These are phyloP conservation scores for Goniozus legneri DNA, from an alignment of 1,140 invertebrate species.

Conservation along the genomic window DNA sequence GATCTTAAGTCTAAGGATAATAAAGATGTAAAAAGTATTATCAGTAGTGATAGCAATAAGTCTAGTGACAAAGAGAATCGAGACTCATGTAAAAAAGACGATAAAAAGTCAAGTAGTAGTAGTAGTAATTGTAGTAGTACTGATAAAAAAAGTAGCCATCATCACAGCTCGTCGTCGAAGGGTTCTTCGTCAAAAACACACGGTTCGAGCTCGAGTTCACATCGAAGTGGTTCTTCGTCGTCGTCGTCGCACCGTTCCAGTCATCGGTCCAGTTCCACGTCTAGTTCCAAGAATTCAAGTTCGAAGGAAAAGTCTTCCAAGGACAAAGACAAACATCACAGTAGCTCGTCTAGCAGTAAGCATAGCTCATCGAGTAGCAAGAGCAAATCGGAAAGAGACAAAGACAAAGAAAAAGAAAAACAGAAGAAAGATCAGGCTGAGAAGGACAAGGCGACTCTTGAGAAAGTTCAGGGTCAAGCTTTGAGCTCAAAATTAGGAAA, in stretches of 20 bases:
- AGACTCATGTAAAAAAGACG: conserved; percentile 43
- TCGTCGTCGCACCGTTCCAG: conserved; percentile 37
- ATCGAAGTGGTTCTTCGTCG: conserved; percentile 47
- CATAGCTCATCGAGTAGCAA: conserved; percentile 41
- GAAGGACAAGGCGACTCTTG: conserved; percentile 65
- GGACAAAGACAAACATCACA: conserved; percentile 47
- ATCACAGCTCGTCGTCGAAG: conserved; percentile 54
- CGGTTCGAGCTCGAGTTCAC: conserved; percentile 33
- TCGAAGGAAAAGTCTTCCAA: conserved; percentile 47
- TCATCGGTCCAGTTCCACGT: conserved; percentile 35
- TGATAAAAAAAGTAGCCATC: conserved; percentile 52
- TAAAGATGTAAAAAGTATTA: conserved; percentile 29
- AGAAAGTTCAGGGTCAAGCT: conserved; percentile 63
- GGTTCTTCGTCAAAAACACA: conserved; percentile 50
- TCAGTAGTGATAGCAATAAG: conserved; percentile 35
- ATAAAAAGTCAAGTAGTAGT: conserved; percentile 39
- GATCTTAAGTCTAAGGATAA: conserved; percentile 38
- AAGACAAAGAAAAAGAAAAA: conserved; percentile 52
- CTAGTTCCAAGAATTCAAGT: conserved; percentile 31
- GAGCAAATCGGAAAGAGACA: conserved; percentile 49
- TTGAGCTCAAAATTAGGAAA: conserved; percentile 67
- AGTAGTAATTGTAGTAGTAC: conserved; percentile 34
- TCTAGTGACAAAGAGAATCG: conserved; percentile 50
- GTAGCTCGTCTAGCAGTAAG: conserved; percentile 44
- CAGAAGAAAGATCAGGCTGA: conserved; percentile 57